phyloP scores from a whole-genome alignment of 2,888 invertebrate genomes.

The Fissipunctia ypsillon region DNA sequence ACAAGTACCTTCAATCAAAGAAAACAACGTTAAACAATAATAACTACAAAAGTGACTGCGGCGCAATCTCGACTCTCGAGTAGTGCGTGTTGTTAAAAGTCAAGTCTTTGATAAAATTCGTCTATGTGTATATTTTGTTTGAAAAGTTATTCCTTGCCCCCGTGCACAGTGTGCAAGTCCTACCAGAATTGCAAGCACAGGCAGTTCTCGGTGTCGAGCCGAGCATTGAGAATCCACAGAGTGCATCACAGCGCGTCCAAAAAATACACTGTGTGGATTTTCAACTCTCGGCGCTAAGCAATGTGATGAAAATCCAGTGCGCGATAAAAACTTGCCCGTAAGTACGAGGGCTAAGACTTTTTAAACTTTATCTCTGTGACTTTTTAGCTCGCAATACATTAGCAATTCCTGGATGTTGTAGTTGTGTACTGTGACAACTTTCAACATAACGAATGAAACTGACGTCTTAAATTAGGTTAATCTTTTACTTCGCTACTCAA shows the following conservation, averaged over 20 bases:
- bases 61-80: neutral
- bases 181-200: neutral
- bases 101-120: neutral
- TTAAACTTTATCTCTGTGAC: neutral
- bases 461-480: conserved; percentile 41
- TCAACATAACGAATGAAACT: conserved; percentile 8
- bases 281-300: too few species aligned
- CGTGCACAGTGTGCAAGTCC: neutral
- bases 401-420: neutral
- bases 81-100: neutral
- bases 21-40: neutral
- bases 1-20: neutral
- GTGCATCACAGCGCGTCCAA: neutral
- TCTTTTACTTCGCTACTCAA: conserved; percentile 23
- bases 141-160: neutral
- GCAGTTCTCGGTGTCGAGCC: neutral
- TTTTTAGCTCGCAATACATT: too few species aligned
- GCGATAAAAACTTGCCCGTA: neutral
- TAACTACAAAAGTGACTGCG: neutral
- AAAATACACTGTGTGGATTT: neutral
- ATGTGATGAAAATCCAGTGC: too few species aligned
- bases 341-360: neutral
- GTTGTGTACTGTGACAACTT: conserved; percentile 12
- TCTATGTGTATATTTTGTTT: too few species aligned
- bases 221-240: neutral